These are phyloP conservation scores for Caenorhabditis sp. DNA, from an alignment of 2,888 invertebrate genomes.

Conservation along the genomic window DNA sequence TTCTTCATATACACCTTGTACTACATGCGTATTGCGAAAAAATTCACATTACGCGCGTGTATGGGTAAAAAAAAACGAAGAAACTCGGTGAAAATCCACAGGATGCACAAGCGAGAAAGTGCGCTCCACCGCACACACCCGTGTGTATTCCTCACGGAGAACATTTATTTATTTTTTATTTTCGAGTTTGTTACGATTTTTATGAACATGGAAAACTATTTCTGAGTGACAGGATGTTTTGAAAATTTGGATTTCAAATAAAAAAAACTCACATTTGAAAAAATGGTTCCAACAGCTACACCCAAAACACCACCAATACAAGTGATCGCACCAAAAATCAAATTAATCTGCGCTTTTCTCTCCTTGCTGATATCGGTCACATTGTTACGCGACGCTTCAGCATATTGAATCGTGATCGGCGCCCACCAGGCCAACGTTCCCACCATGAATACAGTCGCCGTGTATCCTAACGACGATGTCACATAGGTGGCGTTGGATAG, in stretches of 20 bases:
- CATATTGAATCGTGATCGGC: constrained; percentile 58
- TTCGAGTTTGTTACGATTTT: too few relatives aligned
- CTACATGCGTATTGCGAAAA: too few relatives aligned
- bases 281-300: constrained; percentile 84
- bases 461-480: constrained; percentile 90
- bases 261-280: constrained; percentile 75
- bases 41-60: too few relatives aligned
- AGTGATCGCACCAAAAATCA: constrained; percentile 91
- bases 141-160: too few relatives aligned
- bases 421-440: constrained; percentile 88
- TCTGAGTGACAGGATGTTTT: not conserved
- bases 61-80: too few relatives aligned
- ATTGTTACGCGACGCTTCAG: constrained; percentile 42
- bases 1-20: too few relatives aligned
- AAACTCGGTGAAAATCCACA: too few relatives aligned
- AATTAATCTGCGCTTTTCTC: constrained; percentile 72
- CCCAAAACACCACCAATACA: constrained; percentile 91
- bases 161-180: too few relatives aligned
- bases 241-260: too few relatives aligned
- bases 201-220: too few relatives aligned
- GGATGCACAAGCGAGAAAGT: too few relatives aligned
- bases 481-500: constrained; percentile 82
- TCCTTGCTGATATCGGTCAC: constrained; percentile 10
- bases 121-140: too few relatives aligned
- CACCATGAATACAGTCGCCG: constrained; percentile 95